Percentiles rank a stretch among this genome's conserved stretches.
Conservation (phyloP, 1,140 invertebrate genomes). For the Drosophila navojoa region DNA sequence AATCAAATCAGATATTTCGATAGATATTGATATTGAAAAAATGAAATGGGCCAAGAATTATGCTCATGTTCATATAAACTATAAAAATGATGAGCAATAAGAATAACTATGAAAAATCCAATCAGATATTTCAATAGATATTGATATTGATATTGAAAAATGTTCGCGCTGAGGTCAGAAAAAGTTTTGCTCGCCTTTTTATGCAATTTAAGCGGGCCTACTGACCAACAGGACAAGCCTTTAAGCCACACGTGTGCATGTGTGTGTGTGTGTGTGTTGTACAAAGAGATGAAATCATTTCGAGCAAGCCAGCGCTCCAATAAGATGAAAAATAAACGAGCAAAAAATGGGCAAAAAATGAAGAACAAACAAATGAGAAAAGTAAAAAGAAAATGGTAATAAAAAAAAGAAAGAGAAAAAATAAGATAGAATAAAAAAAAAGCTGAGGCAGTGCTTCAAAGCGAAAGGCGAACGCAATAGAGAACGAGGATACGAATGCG, state of each 20-base stretch:
- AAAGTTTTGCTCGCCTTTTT: neutral
- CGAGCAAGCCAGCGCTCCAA: slow-evolving; percentile 30
- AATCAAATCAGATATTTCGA: neutral
- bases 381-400: slow-evolving; percentile 8
- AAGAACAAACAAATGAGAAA: slow-evolving; percentile 33
- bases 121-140: neutral
- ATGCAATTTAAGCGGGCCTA: slow-evolving; percentile 22
- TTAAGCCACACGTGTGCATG: slow-evolving; percentile 1
- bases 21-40: neutral
- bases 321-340: slow-evolving; percentile 14
- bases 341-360: slow-evolving; percentile 21
- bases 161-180: no score
- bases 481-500: slow-evolving; percentile 4
- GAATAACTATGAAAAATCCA: no score
- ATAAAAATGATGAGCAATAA: no score
- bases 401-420: slow-evolving; percentile 31
- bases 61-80: no score
- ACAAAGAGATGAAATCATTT: slow-evolving; percentile 65
- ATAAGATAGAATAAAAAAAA: slow-evolving; percentile 14
- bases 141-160: slow-evolving; percentile 2
- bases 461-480: slow-evolving; percentile 9
- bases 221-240: slow-evolving; percentile 27
- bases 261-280: slow-evolving; percentile 20
- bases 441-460: slow-evolving; percentile 41
- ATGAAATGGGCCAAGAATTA: neutral